Evolutionary conservation across 2,888 invertebrate species (phyloP).

Genomic region (Volucella zonaria): DNA sequence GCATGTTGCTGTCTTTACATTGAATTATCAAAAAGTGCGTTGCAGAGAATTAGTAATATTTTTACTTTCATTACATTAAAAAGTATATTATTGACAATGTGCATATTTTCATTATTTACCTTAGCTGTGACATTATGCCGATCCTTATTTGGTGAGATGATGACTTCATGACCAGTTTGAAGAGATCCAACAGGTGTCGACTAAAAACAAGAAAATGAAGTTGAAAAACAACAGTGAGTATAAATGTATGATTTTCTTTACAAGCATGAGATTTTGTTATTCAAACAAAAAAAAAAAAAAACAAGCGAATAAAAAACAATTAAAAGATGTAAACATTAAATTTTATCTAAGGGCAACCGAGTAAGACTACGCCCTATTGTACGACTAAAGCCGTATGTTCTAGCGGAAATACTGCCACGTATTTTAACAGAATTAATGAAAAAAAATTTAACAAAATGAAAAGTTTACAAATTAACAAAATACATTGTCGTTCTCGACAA

Average conservation of each 20-base stretch:
- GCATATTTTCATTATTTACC: conserved; percentile 83
- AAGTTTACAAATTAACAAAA: not conserved
- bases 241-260: conserved; percentile 45
- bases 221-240: conserved; percentile 69
- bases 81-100: conserved; percentile 33
- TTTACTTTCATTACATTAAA: not conserved
- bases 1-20: conserved; percentile 17
- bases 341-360: no score
- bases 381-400: no score
- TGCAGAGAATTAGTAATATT: conserved; percentile 5
- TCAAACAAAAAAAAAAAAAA: conserved; percentile 24
- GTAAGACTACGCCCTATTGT: no score
- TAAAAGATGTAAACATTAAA: not conserved
- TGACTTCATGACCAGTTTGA: conserved; percentile 95
- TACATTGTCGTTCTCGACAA: not conserved
- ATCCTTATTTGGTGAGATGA: conserved; percentile 94
- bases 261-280: conserved; percentile 70
- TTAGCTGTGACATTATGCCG: conserved; percentile 91
- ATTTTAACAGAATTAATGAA: conserved; percentile 31
- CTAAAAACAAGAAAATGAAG: conserved; percentile 84
- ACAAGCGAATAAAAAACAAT: conserved; percentile 21
- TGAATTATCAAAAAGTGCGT: conserved; percentile 37
- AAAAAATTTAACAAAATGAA: conserved; percentile 33
- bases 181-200: conserved; percentile 96
- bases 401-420: conserved; percentile 17